Conservation (phyloP, 30 jellyfish, hydroid and myxozoan genomes). For the Phacellophora camtschatica region DNA sequence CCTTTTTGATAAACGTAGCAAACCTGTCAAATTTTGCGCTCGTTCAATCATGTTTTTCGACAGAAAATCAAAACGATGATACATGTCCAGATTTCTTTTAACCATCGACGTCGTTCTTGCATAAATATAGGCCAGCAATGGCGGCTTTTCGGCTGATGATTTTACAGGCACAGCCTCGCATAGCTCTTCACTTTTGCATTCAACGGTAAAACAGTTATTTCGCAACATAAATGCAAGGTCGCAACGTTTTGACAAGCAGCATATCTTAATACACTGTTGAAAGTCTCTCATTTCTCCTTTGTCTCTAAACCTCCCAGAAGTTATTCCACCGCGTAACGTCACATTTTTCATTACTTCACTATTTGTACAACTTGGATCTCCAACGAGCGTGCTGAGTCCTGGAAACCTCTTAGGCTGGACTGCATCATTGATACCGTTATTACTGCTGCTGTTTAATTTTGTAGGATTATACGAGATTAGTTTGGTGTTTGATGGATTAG, state of each 20-base stretch:
- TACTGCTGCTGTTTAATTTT: neutral
- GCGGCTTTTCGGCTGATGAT: conserved; percentile 57
- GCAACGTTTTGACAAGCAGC: conserved; percentile 79
- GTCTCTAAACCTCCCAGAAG: conserved; percentile 84
- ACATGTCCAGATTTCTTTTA: conserved; percentile 17
- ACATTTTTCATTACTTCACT: conserved; percentile 77
- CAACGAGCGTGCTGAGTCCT: conserved; percentile 56
- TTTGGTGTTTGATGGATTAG: neutral
- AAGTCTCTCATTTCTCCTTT: conserved; percentile 82
- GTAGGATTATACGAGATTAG: neutral
- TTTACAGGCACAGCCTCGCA: conserved; percentile 95
- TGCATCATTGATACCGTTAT: neutral
- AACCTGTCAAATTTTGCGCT: neutral
- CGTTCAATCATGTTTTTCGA: neutral
- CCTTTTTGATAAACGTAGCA: neutral
- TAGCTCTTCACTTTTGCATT: conserved; percentile 66
- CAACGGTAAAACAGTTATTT: conserved; percentile 88
- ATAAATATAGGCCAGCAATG: conserved; percentile 76
- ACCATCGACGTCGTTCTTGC: conserved; percentile 60
- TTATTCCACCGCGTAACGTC: conserved; percentile 85
- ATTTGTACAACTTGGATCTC: conserved; percentile 86
- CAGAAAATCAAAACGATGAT: neutral
- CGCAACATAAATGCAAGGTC: conserved; percentile 91
- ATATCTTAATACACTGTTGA: conserved; percentile 77
- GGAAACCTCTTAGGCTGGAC: conserved; percentile 45